Percentiles rank a stretch among this genome's conserved stretches.
phyloP scores from a whole-genome alignment of 2,888 invertebrate species.

The Epistrophe grossulariae region DNA sequence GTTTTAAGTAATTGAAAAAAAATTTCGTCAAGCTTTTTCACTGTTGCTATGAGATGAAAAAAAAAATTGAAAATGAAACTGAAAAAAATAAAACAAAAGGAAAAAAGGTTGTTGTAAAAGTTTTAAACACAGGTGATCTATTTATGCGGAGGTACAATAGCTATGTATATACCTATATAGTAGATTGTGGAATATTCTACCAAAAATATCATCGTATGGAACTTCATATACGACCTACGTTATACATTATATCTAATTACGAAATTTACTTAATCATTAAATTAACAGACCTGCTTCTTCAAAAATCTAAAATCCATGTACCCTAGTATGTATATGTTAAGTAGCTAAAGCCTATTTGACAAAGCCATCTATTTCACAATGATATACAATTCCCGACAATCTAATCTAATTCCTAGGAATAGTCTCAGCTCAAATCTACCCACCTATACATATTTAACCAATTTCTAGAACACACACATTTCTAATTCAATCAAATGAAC shows the following conservation, averaged over 20 bases:
- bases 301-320: background rate
- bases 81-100: background rate
- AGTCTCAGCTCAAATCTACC: background rate
- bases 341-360: background rate
- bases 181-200: no score
- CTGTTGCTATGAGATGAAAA: background rate
- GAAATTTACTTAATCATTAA: background rate
- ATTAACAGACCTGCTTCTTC: background rate
- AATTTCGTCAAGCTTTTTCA: background rate
- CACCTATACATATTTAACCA: background rate
- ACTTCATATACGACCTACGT: no score
- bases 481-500: slow-evolving; percentile 63
- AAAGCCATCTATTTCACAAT: background rate
- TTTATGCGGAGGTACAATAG: no score
- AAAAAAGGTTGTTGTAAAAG: background rate
- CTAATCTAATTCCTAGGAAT: background rate
- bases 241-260: background rate
- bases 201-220: no score
- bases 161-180: no score
- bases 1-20: slow-evolving; percentile 5
- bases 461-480: slow-evolving; percentile 18
- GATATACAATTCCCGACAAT: background rate
- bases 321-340: background rate
- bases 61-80: no score
- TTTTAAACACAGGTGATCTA: no score